Base-by-base conservation (phyloP, 2,113 vertebrate genomes). In the Grammomys dolichurus region DNA sequence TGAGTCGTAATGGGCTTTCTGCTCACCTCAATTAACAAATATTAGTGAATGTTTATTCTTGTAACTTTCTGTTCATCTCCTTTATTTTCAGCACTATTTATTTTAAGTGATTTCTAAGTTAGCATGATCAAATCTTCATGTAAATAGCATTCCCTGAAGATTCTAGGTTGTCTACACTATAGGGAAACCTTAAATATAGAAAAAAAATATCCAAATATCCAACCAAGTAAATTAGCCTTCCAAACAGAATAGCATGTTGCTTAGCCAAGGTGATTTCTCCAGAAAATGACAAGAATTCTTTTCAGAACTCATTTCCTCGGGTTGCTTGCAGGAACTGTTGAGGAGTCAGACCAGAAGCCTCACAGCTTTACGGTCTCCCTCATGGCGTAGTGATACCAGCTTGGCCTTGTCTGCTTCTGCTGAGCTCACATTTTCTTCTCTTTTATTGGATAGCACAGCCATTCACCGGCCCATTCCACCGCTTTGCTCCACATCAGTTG, bases 121-220 rank as follows among this genome's bases (percentile, higher is more conserved):
- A 46, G 26, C 5, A 40, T 48, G 1, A 40, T 87, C 92, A 36
- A 94, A 82, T 17, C 43, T 89, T 81, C 73, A 12, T 43, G n/a
- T 63, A 91, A 93, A 76, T 77, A 93, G 5, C 26, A 80, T 84
- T 43, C 58, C 22, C 26, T 58, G 48, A 70, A 89, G 84, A 86
- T 58, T 17, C 67, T 89, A 93, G 3, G 87, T 28, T 72, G 31
- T 40, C 13, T 76, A n/a, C 5, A 19, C 54, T 12, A 1, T 48
- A 70, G 36, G 73, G 20, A 97, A 75, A 85, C 10, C 8, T 94
- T 87, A 94, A 92, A 78, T 43, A 48, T 82, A 85, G 73, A 86
- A 94, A 90, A 91, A 82, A 51, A 51, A 51, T n/a, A 51, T 5
- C 13, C 46, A 67, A 40, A 28, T 76, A 75, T 13, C n/a, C 76